Percentiles rank a stretch among this genome's conserved stretches.
Conservation (phyloP, 1,140 invertebrate genomes). For the Ostrea denselamellosa region DNA sequence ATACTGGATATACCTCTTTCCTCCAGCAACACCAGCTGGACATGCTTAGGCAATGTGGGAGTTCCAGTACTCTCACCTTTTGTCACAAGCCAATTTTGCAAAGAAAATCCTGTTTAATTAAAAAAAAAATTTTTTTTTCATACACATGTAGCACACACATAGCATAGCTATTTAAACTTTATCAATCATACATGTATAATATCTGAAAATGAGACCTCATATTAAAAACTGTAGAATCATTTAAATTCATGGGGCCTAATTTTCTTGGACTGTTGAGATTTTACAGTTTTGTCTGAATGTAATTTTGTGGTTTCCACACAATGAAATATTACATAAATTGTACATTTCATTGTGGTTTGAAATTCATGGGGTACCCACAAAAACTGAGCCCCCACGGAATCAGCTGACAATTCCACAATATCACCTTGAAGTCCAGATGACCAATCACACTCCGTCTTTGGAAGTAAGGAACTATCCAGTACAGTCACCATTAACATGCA, state of each 20-base stretch:
- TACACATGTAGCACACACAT: too few relatives aligned
- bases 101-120: background rate
- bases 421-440: background rate
- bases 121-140: background rate
- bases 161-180: background rate
- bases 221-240: too few relatives aligned
- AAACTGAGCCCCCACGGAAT: background rate
- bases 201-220: too few relatives aligned
- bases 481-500: conserved; percentile 47
- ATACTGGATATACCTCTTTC: conserved; percentile 40
- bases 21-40: conserved; percentile 33
- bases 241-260: too few relatives aligned
- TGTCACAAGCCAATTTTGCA: background rate
- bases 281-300: too few relatives aligned
- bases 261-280: too few relatives aligned
- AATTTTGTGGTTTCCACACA: too few relatives aligned
- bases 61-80: background rate
- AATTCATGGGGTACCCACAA: background rate
- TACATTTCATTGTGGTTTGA: background rate
- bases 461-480: conserved; percentile 42
- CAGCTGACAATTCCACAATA: too few relatives aligned
- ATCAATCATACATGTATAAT: too few relatives aligned
- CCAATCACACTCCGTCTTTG: conserved; percentile 49
- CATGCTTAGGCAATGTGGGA: background rate
- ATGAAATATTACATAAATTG: too few relatives aligned